A percentile compares a stretch with the other conserved stretches of the same genome.
Conservation (phyloP, 2,888 invertebrate species). For the Drosophila mimica region DNA sequence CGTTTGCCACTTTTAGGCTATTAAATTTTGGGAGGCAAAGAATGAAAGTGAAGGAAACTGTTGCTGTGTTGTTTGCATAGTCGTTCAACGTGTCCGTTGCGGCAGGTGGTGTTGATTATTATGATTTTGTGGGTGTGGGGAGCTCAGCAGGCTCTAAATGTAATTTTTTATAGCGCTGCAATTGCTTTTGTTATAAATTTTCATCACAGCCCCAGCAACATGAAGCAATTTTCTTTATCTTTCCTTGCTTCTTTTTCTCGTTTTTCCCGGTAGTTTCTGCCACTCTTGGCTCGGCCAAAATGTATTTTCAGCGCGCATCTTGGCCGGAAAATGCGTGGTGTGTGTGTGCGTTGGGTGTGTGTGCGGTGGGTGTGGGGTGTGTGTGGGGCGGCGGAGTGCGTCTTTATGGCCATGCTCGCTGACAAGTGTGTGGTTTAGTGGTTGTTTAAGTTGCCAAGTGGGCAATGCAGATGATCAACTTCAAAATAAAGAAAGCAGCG, state of each 20-base stretch:
- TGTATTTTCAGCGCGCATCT: constrained; percentile 18
- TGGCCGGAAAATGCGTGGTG: constrained; percentile 7
- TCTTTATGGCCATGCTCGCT: constrained; percentile 42
- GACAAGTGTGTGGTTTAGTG: constrained; percentile 54
- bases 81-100: constrained; percentile 17
- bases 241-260: not conserved
- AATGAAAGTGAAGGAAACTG: not conserved
- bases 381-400: constrained; percentile 5
- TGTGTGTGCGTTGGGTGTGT: not conserved
- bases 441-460: constrained; percentile 54
- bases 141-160: constrained; percentile 50
- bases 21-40: constrained; percentile 30
- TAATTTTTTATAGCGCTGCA: constrained; percentile 76
- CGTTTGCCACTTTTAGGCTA: constrained; percentile 54
- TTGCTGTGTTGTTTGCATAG: constrained; percentile 36
- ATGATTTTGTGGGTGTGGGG: constrained; percentile 40
- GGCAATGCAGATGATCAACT: constrained; percentile 46
- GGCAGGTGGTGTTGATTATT: constrained; percentile 74
- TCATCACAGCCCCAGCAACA: constrained; percentile 37
- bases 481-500: constrained; percentile 48
- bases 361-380: not conserved
- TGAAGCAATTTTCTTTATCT: constrained; percentile 40
- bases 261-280: not conserved
- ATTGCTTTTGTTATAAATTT: constrained; percentile 75
- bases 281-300: constrained; percentile 13